These are phyloP conservation scores for Coptodon rendalli DNA, from an alignment of 2,113 vertebrate species.

Conservation along the genomic window DNA sequence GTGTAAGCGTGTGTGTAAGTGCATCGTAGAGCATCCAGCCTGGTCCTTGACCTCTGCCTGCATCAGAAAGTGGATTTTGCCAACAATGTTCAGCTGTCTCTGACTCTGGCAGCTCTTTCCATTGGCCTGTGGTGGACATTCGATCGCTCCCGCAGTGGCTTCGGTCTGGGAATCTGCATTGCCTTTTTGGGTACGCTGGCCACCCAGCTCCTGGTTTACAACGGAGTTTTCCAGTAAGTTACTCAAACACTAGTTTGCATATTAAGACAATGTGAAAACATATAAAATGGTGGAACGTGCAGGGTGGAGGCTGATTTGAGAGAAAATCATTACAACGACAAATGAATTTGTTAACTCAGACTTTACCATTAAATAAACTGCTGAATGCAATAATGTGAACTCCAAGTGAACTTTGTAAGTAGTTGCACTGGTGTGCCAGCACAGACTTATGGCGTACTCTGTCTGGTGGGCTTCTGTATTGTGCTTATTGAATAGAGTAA, in stretches of 20 bases:
- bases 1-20: background rate
- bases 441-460: background rate
- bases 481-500: background rate
- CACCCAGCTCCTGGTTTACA: constrained; percentile 91
- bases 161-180: constrained; percentile 88
- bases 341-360: background rate
- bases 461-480: background rate
- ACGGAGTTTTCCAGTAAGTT: constrained; percentile 94
- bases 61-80: constrained; percentile 95
- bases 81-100: constrained; percentile 92
- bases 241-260: background rate
- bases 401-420: background rate
- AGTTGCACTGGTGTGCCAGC: background rate
- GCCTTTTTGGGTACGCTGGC: constrained; percentile 85
- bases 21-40: background rate
- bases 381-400: background rate
- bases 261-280: background rate
- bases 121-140: constrained; percentile 97
- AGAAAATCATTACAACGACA: background rate
- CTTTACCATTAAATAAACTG: background rate
- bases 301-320: background rate
- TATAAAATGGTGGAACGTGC: background rate
- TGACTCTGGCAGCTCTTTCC: constrained; percentile 92
- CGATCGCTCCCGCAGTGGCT: constrained; percentile 89
- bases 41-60: constrained; percentile 71